Evolutionary conservation across 2,888 invertebrate genomes (phyloP), one percentile per base, ranked within the genome.

Genomic region (Agrotis exclamationis): DNA sequence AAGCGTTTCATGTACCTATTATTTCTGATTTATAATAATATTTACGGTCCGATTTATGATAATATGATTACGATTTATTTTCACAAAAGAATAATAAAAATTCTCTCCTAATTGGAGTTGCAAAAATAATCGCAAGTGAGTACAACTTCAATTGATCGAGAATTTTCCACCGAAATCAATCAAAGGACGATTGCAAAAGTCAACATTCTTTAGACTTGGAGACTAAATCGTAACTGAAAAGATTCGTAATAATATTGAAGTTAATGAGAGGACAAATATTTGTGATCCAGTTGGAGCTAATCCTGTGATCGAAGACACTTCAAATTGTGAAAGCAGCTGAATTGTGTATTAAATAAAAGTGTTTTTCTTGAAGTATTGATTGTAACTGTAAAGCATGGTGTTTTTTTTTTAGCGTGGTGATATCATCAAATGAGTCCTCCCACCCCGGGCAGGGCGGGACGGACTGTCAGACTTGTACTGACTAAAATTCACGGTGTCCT

Each of bases 231-330:
- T 56, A 33, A 59, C 39, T 54, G 53, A 76, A 50, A 54, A 20
- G 18, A 56, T 56, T 76, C 16, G n/a, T 24, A 20, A 45, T 24
- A 70, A 47, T 63, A 39, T 71, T 63, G 13, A 33, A 54, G 51
- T 50, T 51, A 54, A 51, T 71, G 33, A 72, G 11, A 63, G 45
- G 18, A 20, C 45, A 24, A 71, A 78, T 60, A 22, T 71, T 78
- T 51, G 59, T 22, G 63, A 20, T 59, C 24, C n/a, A 60, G 56
- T 62, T 60, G 22, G 39, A 75, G 54, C 24, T 56, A 50, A 78
- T 48, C 50, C 47, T 50, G 45, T 60, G 45, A 63, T 45, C 54
- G 28, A 28, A 58, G 18, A 51, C 59, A 24, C 47, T 56, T 9
- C n/a, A n/a, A n/a, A 33, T 13, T 18, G 24, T 53, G 24, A 22